phyloP scores from a whole-genome alignment of 92 coral and sea anemone species.

The Palythoa heliodiscus region DNA sequence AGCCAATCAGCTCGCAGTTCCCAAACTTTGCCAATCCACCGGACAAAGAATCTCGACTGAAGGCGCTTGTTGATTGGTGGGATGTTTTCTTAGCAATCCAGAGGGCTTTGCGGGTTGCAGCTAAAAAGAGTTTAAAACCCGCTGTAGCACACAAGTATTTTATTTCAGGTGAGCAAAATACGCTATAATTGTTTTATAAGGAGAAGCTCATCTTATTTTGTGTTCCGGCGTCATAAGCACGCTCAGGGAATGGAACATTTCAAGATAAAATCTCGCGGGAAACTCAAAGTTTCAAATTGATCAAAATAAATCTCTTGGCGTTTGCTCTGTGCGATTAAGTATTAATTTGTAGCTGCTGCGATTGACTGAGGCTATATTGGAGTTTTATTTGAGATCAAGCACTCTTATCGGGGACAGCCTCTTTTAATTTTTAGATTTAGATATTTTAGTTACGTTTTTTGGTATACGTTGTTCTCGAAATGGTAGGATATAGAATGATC shows the following conservation, averaged over 20 bases:
- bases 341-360: not conserved
- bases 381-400: not conserved
- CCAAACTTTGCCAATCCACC: slow-evolving; percentile 60
- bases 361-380: not conserved
- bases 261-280: too few relatives aligned
- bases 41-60: slow-evolving; percentile 64
- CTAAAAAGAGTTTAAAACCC: slow-evolving; percentile 61
- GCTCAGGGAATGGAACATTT: too few relatives aligned
- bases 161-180: slow-evolving; percentile 65
- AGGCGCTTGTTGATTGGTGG: slow-evolving; percentile 77
- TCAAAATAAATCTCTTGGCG: too few relatives aligned
- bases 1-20: slow-evolving; percentile 86
- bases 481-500: not conserved
- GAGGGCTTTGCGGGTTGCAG: slow-evolving; percentile 70
- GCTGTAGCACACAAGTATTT: slow-evolving; percentile 72
- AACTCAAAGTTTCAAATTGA: too few relatives aligned
- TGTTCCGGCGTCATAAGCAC: too few relatives aligned
- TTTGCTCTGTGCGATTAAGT: too few relatives aligned
- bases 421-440: not conserved
- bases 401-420: not conserved
- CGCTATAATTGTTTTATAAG: not conserved
- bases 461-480: too few relatives aligned
- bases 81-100: slow-evolving; percentile 71
- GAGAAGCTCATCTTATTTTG: too few relatives aligned
- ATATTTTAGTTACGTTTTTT: not conserved